phyloP scores from a whole-genome alignment of 1,140 invertebrate genomes.

The Pemphigus obesinymphae region DNA sequence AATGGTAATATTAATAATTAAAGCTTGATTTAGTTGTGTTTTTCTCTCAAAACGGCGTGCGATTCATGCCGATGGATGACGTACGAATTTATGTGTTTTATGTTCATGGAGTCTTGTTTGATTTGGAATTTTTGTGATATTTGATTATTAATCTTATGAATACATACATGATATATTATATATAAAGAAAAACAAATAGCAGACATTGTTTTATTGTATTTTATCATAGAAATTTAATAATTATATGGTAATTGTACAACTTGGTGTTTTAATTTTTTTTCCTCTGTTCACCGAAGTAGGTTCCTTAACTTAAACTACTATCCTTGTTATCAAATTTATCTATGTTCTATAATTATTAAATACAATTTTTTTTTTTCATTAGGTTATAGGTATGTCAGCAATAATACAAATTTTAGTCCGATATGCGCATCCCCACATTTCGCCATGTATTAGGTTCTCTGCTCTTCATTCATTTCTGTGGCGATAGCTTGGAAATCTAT shows the following conservation, averaged over 20 bases:
- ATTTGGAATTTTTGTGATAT: slow-evolving; percentile 41
- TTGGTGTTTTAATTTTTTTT: neutral
- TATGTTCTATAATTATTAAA: too few relatives aligned
- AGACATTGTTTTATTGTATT: slow-evolving; percentile 35
- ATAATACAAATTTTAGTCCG: too few relatives aligned
- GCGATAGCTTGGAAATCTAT: too few relatives aligned
- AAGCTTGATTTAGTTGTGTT: slow-evolving; percentile 25
- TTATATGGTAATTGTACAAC: slow-evolving; percentile 38
- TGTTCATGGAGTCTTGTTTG: slow-evolving; percentile 42
- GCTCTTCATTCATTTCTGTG: too few relatives aligned
- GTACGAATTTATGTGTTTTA: slow-evolving; percentile 35
- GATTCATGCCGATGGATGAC: neutral
- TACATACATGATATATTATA: slow-evolving; percentile 30
- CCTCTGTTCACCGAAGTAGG: too few relatives aligned
- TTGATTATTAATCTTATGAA: slow-evolving; percentile 41
- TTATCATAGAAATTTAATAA: slow-evolving; percentile 38
- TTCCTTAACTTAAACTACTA: too few relatives aligned
- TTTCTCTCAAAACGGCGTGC: neutral
- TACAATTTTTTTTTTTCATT: too few relatives aligned
- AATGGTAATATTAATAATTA: neutral
- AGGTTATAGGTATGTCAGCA: too few relatives aligned
- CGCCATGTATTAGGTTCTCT: too few relatives aligned
- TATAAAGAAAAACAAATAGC: slow-evolving; percentile 14
- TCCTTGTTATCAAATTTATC: too few relatives aligned
- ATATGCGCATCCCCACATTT: too few relatives aligned